Conservation (phyloP, 2,888 invertebrate genomes). For the Hirtodrosophila trivittata region DNA sequence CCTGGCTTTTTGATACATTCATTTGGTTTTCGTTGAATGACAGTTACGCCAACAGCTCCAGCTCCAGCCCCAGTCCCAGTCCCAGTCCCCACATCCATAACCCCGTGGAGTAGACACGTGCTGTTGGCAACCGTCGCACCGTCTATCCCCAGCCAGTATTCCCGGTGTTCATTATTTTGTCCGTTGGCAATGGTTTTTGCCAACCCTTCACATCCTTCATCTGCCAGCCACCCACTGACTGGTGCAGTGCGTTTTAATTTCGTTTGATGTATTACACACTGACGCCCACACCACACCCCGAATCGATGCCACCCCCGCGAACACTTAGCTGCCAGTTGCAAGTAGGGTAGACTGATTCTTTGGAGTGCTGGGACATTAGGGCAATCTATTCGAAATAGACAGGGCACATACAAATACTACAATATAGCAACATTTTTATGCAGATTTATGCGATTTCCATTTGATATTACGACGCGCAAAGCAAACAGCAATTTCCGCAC, state of each 20-base stretch:
- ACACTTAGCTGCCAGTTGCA: slow-evolving; percentile 24
- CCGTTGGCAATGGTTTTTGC: slow-evolving; percentile 49
- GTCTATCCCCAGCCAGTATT: neutral
- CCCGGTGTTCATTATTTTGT: slow-evolving; percentile 65
- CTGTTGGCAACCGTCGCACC: slow-evolving; percentile 36
- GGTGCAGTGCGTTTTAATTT: slow-evolving; percentile 71
- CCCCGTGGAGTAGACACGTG: slow-evolving; percentile 56
- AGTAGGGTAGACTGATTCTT: slow-evolving; percentile 22
- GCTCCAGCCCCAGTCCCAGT: neutral
- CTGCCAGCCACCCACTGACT: slow-evolving; percentile 8
- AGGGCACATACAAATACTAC: neutral
- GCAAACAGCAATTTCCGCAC: slow-evolving; percentile 41
- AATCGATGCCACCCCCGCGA: slow-evolving; percentile 1
- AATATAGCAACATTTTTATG: slow-evolving; percentile 49
- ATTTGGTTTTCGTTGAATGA: slow-evolving; percentile 57
- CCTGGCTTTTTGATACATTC: slow-evolving; percentile 59
- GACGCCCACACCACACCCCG: neutral
- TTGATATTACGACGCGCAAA: slow-evolving; percentile 40
- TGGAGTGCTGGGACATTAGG: slow-evolving; percentile 20
- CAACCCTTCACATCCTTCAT: neutral
- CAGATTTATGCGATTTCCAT: slow-evolving; percentile 68
- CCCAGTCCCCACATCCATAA: slow-evolving; percentile 4
- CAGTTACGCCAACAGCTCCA: slow-evolving; percentile 39
- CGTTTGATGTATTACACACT: slow-evolving; percentile 68
- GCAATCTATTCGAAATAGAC: slow-evolving; percentile 5